Base-by-base conservation (phyloP, 2,888 invertebrate species). In the Acanthosepion lycidas region DNA sequence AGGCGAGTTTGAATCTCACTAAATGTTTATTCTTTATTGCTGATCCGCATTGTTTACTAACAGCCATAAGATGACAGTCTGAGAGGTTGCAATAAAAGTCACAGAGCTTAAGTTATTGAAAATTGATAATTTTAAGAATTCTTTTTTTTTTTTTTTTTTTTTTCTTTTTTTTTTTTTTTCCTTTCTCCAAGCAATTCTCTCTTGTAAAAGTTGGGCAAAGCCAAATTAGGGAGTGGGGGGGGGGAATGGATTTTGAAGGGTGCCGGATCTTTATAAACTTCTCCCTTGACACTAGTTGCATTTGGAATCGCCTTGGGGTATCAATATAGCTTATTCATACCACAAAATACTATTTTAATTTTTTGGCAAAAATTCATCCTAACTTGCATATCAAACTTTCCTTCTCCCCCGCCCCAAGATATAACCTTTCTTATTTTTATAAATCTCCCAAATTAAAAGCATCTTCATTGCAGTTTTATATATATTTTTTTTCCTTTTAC, bases 351-450 rank as follows among this genome's bases (percentile, higher is more conserved):
- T 78, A 78, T 78, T 78, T 78, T 78, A 33, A 78, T 33, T 78
- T 59, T 33, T 78, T n/a, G 78, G n/a, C 12, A 78, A 78, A 78
- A 78, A 78, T 78, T 78, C 78, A 78, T 78, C n/a, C 18, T 33
- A 78, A 78, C n/a, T 78, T 78, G 78, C 78, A 78, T 78, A 78
- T 78, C 78, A 78, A n/a, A n/a, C n/a, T 78, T 78, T n/a, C 33
- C n/a, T 78, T 33, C n/a, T 78, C 23, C n/a, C 28, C 4, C 5
- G 0, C 33, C 78, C n/a, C n/a, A 78, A 78, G 33, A n/a, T 78
- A n/a, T 78, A n/a, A 78, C 78, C n/a, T n/a, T 78, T 78, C 78
- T 78, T 78, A 78, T 78, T 78, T 78, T 78, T 78, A 78, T 78
- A 78, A 78, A 78, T n/a, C 78, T 78, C n/a, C n/a, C 78, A 78